Percentiles rank a stretch among this genome's conserved stretches.
phyloP scores from a whole-genome alignment of 2,113 vertebrate species.

The Sialia sialis region DNA sequence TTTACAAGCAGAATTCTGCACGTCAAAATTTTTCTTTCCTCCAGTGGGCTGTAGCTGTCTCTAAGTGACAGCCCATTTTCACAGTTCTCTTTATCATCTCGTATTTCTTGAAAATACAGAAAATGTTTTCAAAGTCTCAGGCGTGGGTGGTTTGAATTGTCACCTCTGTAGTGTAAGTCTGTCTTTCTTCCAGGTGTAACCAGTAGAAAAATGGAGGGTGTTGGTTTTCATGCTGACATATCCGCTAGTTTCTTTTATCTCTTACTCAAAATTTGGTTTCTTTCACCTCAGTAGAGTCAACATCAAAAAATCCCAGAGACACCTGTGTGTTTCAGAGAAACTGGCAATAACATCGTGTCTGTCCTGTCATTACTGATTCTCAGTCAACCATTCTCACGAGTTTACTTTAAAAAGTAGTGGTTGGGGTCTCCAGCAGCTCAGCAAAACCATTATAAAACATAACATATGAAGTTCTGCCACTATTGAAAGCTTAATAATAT shows the following conservation, averaged over 20 bases:
- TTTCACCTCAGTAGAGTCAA: neutral
- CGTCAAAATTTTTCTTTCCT: neutral
- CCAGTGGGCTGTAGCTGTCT: neutral
- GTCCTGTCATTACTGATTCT: neutral
- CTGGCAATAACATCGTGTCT: neutral
- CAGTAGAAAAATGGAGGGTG: neutral
- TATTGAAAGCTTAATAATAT: neutral
- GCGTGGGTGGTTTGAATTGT: neutral
- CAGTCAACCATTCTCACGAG: neutral
- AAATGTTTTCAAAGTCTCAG: neutral
- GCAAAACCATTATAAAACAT: neutral
- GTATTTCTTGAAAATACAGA: neutral
- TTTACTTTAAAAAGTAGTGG: neutral
- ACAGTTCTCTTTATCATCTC: neutral
- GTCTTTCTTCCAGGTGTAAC: neutral
- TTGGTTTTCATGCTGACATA: neutral
- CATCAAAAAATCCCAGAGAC: neutral
- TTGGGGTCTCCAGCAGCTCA: neutral
- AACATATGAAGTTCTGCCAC: neutral
- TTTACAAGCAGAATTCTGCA: constrained; percentile 5
- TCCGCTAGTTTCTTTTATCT: neutral
- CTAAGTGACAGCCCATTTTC: neutral
- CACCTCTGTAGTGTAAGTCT: neutral
- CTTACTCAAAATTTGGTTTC: neutral
- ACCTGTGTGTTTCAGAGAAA: neutral